Evolutionary conservation across 1,140 invertebrate genomes (phyloP).

Genomic region (Psix sp.): DNA sequence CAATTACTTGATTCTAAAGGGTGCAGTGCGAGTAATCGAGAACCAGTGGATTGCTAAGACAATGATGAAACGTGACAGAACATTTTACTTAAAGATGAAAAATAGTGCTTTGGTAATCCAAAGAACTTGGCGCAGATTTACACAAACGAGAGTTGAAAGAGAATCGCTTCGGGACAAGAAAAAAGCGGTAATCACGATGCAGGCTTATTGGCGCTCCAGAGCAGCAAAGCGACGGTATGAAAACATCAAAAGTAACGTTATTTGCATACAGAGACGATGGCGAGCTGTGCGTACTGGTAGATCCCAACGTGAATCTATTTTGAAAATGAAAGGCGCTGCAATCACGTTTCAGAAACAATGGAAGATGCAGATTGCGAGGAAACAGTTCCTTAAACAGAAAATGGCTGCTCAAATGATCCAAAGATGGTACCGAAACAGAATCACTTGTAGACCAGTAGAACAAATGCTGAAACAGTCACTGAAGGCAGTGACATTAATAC

Average conservation of each 20-base stretch:
- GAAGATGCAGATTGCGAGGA: slow-evolving; percentile 40
- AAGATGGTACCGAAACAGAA: slow-evolving; percentile 55
- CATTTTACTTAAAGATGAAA: slow-evolving; percentile 33
- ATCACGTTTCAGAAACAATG: slow-evolving; percentile 63
- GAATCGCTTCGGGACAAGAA: slow-evolving; percentile 32
- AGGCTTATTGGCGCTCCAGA: slow-evolving; percentile 57
- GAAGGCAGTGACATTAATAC: slow-evolving; percentile 66
- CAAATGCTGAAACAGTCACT: slow-evolving; percentile 52
- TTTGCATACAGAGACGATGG: slow-evolving; percentile 64
- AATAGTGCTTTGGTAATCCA: slow-evolving; percentile 57
- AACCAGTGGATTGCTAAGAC: slow-evolving; percentile 50
- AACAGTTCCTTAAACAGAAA: slow-evolving; percentile 47
- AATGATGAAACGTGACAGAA: slow-evolving; percentile 32
- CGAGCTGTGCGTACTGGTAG: slow-evolving; percentile 20
- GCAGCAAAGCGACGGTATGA: background rate
- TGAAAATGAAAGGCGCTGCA: slow-evolving; percentile 33
- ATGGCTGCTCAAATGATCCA: slow-evolving; percentile 52
- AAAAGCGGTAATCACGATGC: slow-evolving; percentile 53
- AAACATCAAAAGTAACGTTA: background rate
- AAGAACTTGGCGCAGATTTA: slow-evolving; percentile 58
- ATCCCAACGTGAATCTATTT: slow-evolving; percentile 15
- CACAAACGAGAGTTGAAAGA: slow-evolving; percentile 34
- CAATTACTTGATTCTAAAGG: slow-evolving; percentile 69
- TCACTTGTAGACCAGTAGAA: slow-evolving; percentile 26
- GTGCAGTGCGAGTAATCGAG: slow-evolving; percentile 62